A percentile compares a stretch with the other conserved stretches of the same genome.
phyloP scores from a whole-genome alignment of 2,797 vertebrate genomes.

The Neopelma chrysocephalum region DNA sequence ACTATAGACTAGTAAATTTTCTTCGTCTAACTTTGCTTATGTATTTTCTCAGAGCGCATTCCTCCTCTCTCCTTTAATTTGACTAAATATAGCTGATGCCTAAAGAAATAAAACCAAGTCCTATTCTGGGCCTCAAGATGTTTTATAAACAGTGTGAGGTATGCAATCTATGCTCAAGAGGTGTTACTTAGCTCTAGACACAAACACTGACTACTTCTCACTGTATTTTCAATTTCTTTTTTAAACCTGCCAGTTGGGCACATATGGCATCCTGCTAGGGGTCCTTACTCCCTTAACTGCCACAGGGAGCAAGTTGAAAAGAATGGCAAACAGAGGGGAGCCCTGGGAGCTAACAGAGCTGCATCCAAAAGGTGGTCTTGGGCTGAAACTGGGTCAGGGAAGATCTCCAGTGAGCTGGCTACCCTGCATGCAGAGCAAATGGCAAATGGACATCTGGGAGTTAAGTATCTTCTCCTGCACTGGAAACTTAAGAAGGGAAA shows the following conservation, averaged over 20 bases:
- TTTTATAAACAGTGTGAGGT: not conserved
- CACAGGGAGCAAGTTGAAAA: not conserved
- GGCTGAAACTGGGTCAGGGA: not conserved
- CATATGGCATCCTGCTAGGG: not conserved
- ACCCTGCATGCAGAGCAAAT: not conserved
- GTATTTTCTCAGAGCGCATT: not conserved
- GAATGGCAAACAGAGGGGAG: not conserved
- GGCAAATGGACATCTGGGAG: not conserved
- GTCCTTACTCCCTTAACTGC: not conserved
- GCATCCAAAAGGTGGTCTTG: not conserved
- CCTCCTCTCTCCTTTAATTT: not conserved
- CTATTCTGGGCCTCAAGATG: not conserved
- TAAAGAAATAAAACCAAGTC: slow-evolving; percentile 23
- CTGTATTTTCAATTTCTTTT: not conserved
- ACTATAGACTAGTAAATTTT: slow-evolving; percentile 35
- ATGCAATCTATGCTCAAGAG: not conserved
- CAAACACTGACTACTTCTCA: not conserved
- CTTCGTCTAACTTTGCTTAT: not conserved
- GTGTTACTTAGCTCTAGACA: not conserved
- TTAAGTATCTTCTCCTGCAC: not conserved
- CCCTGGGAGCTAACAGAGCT: not conserved
- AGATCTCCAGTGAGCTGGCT: not conserved
- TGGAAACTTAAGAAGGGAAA: not conserved
- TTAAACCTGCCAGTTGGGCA: not conserved
- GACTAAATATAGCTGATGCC: slow-evolving; percentile 6